A percentile compares a stretch with the other conserved stretches of the same genome.
Evolutionary conservation across 1,140 invertebrate species (phyloP).

Genomic region (Diprion similis): DNA sequence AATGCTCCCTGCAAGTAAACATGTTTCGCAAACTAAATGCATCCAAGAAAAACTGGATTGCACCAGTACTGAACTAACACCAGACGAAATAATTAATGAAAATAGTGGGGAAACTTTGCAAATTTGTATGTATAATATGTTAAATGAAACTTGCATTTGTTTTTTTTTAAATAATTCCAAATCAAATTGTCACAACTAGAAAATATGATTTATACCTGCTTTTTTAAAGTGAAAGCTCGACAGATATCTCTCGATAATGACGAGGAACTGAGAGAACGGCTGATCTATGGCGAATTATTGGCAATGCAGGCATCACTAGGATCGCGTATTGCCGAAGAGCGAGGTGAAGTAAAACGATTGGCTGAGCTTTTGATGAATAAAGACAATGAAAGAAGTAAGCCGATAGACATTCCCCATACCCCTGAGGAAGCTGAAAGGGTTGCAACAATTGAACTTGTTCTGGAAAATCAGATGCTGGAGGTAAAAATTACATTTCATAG

Average conservation of each 20-base stretch:
- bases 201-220: slow-evolving; percentile 38
- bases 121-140: not conserved
- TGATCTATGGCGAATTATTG: slow-evolving; percentile 73
- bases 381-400: slow-evolving; percentile 59
- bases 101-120: slow-evolving; percentile 16
- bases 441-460: slow-evolving; percentile 61
- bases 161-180: not conserved
- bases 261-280: slow-evolving; percentile 66
- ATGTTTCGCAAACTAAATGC: not conserved
- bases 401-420: slow-evolving; percentile 56
- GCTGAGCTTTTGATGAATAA: slow-evolving; percentile 61
- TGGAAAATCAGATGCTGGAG: slow-evolving; percentile 72
- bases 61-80: not conserved
- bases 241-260: slow-evolving; percentile 59
- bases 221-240: slow-evolving; percentile 45
- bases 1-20: slow-evolving; percentile 3
- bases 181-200: slow-evolving; percentile 23
- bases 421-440: slow-evolving; percentile 62
- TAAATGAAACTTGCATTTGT: slow-evolving; percentile 11
- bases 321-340: slow-evolving; percentile 70
- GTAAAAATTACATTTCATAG: slow-evolving; percentile 33
- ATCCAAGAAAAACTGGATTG: slow-evolving; percentile 1
- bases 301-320: slow-evolving; percentile 70
- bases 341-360: slow-evolving; percentile 71
- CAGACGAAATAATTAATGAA: not conserved